A percentile compares a stretch with the other conserved stretches of the same genome.
phyloP scores from a whole-genome alignment of 2,797 vertebrate species.

The Fistularia commersonii region DNA sequence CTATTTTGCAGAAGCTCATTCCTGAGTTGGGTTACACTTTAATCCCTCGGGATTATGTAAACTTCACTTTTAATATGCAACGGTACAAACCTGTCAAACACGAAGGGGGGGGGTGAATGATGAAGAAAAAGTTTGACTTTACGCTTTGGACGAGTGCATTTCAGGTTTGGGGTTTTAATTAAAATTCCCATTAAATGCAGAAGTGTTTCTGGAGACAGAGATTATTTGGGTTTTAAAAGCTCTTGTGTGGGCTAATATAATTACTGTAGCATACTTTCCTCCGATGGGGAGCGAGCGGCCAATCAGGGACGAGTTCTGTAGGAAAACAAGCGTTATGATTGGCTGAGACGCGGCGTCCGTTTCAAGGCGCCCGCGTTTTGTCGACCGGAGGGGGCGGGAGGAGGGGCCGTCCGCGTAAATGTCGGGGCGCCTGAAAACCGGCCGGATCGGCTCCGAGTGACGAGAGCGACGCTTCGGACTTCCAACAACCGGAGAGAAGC shows the following conservation, averaged over 20 bases:
- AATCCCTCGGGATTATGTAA: too few species aligned
- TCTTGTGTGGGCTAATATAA: constrained; percentile 41
- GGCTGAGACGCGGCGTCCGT: constrained; percentile 55
- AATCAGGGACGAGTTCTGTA: constrained; percentile 67
- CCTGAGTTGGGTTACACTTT: too few species aligned
- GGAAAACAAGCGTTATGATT: constrained; percentile 83
- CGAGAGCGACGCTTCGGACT: constrained; percentile 60
- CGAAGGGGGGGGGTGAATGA: too few species aligned
- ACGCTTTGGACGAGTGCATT: too few species aligned
- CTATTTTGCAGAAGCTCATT: too few species aligned
- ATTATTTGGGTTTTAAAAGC: constrained; percentile 18
- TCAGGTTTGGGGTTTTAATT: background rate
- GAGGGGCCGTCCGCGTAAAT: constrained; percentile 80
- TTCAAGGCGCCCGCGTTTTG: constrained; percentile 60
- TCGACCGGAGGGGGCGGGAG: constrained; percentile 17
- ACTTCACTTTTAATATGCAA: too few species aligned
- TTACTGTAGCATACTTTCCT: constrained; percentile 53
- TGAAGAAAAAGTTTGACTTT: too few species aligned
- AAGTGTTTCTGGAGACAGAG: constrained; percentile 8
- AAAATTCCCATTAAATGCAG: background rate
- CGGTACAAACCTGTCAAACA: too few species aligned
- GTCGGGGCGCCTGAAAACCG: constrained; percentile 79
- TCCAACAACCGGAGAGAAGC: constrained; percentile 51
- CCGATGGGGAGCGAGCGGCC: constrained; percentile 51
- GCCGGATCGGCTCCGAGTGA: constrained; percentile 66